Evolutionary conservation across 2,113 vertebrate species (phyloP).

Genomic region (Regulus satrapa): DNA sequence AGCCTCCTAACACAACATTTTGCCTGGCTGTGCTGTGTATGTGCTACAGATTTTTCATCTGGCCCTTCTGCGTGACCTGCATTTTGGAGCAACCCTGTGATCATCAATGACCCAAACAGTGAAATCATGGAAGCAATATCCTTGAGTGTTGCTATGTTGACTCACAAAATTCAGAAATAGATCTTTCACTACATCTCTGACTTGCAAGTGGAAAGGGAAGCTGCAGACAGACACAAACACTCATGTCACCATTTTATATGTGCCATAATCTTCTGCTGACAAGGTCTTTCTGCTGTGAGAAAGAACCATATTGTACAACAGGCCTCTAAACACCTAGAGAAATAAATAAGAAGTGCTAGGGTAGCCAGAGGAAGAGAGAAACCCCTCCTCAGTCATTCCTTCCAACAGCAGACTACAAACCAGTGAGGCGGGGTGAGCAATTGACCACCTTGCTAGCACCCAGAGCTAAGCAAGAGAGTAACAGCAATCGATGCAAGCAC

Average conservation of each 20-base stretch:
- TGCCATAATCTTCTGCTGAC: background rate
- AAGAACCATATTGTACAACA: background rate
- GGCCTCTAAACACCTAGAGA: background rate
- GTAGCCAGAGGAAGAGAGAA: background rate
- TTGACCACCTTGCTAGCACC: background rate
- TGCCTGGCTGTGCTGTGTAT: fast-evolving
- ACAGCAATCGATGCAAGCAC: background rate
- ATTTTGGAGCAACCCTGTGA: background rate
- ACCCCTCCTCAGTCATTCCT: background rate
- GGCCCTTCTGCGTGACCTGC: background rate
- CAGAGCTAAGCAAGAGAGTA: background rate
- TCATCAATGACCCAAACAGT: background rate
- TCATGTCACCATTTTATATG: background rate
- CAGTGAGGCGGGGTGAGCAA: background rate
- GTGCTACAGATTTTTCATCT: background rate
- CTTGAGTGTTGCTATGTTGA: background rate
- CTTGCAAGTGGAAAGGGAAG: background rate
- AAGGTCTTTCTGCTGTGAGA: background rate
- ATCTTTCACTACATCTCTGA: background rate
- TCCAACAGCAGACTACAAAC: background rate
- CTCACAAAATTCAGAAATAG: background rate
- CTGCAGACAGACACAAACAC: background rate
- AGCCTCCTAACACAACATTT: background rate
- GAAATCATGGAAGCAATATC: background rate
- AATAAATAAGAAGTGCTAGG: background rate